These are phyloP conservation scores for Labrus mixtus DNA, from an alignment of 2,113 vertebrate genomes.

Conservation along the genomic window DNA sequence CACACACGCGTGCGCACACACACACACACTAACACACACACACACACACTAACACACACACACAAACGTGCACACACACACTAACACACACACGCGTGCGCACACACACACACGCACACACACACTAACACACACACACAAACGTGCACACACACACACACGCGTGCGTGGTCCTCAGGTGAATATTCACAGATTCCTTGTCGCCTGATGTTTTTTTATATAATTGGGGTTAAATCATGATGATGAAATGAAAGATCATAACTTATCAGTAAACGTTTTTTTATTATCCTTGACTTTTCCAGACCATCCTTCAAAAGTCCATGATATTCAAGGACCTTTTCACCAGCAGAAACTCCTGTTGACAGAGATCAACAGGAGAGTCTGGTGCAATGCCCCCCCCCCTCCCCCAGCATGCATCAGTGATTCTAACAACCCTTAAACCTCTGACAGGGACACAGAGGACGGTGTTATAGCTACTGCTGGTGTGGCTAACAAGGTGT, in stretches of 20 bases:
- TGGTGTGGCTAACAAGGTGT: slow-evolving; percentile 73
- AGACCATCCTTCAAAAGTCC: slow-evolving; percentile 41
- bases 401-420: slow-evolving; percentile 61
- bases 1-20: no score
- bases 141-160: no score
- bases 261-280: slow-evolving; percentile 2
- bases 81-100: no score
- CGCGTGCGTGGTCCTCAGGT: no score
- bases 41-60: no score
- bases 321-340: slow-evolving; percentile 56
- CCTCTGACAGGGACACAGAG: slow-evolving; percentile 52
- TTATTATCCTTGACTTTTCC: slow-evolving; percentile 25
- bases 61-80: no score
- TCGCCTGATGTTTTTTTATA: no score
- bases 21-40: no score
- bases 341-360: slow-evolving; percentile 33
- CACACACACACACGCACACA: no score
- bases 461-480: slow-evolving; percentile 43
- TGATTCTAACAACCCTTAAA: slow-evolving; percentile 56
- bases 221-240: no score
- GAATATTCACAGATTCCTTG: no score
- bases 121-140: no score
- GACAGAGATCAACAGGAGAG: slow-evolving; percentile 68
- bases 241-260: not conserved
- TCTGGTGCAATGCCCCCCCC: slow-evolving; percentile 49